Percentiles rank a stretch among this genome's conserved stretches.
Evolutionary conservation across 2,797 vertebrate species (phyloP).

Genomic region (Crax fasciolata): DNA sequence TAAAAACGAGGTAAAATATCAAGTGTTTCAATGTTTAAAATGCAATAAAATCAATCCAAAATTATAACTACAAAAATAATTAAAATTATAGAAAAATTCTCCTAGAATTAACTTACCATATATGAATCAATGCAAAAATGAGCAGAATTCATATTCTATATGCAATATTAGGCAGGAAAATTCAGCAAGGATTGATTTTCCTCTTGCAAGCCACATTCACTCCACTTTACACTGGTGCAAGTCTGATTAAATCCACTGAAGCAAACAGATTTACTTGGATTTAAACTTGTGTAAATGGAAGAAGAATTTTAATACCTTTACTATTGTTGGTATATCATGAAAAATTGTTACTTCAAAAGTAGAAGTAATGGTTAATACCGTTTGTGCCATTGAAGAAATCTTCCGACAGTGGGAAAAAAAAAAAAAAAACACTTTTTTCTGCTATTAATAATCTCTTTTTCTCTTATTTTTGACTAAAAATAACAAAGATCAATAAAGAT

Average conservation of each 20-base stretch:
- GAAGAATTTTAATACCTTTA: background rate
- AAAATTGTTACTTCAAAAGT: slow-evolving; percentile 12
- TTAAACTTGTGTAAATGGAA: background rate
- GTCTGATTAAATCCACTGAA: background rate
- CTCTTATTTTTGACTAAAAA: background rate
- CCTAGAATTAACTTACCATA: background rate
- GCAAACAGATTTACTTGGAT: background rate
- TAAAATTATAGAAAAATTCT: background rate
- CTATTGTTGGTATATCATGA: background rate
- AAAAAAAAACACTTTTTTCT: background rate
- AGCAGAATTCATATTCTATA: background rate
- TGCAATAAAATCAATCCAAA: background rate
- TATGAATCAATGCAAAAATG: background rate
- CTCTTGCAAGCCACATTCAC: background rate
- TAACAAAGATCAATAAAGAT: background rate
- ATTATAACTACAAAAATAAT: background rate
- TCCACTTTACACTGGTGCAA: background rate
- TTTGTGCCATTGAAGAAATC: background rate
- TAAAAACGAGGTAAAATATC: background rate
- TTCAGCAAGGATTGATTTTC: background rate
- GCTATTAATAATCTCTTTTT: background rate
- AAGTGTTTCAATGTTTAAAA: background rate
- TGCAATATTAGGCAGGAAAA: background rate
- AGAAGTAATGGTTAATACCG: background rate
- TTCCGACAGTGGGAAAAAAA: background rate